These are phyloP conservation scores for Aethes cnicana DNA, from an alignment of 2,888 invertebrate genomes.

Conservation along the genomic window DNA sequence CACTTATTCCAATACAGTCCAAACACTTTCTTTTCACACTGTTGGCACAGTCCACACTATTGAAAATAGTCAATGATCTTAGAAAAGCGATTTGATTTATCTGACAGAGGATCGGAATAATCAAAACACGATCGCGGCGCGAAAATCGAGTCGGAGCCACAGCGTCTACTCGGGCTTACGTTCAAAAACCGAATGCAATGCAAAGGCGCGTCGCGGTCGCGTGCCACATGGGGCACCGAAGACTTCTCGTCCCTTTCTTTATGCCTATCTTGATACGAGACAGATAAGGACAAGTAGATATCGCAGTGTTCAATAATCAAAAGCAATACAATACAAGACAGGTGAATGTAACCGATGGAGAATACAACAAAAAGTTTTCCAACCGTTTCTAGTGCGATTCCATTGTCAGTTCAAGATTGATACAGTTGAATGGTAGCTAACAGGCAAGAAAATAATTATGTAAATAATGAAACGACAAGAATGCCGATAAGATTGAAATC, in stretches of 20 bases:
- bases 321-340: slow-evolving; percentile 59
- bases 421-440: slow-evolving; percentile 29
- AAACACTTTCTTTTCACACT: slow-evolving; percentile 41
- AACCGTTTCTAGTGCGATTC: slow-evolving; percentile 65
- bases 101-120: slow-evolving; percentile 26
- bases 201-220: slow-evolving; percentile 64
- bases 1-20: slow-evolving; percentile 41
- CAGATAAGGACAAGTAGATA: slow-evolving; percentile 65
- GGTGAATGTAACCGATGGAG: slow-evolving; percentile 72
- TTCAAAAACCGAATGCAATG: slow-evolving; percentile 76
- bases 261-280: slow-evolving; percentile 40
- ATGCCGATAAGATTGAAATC: slow-evolving; percentile 28
- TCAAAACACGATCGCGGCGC: slow-evolving; percentile 69
- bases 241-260: slow-evolving; percentile 68
- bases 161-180: slow-evolving; percentile 60
- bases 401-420: slow-evolving; percentile 50
- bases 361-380: slow-evolving; percentile 70
- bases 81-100: slow-evolving; percentile 16
- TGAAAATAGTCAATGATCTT: slow-evolving; percentile 13
- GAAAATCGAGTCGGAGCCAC: slow-evolving; percentile 46
- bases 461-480: slow-evolving; percentile 43
- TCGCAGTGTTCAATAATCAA: slow-evolving; percentile 45
- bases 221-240: slow-evolving; percentile 67
- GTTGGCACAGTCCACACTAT: slow-evolving; percentile 39
- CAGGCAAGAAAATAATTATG: slow-evolving; percentile 36